Evolutionary conservation across 2,797 vertebrate species (phyloP).

Genomic region (Phataginus tricuspis): DNA sequence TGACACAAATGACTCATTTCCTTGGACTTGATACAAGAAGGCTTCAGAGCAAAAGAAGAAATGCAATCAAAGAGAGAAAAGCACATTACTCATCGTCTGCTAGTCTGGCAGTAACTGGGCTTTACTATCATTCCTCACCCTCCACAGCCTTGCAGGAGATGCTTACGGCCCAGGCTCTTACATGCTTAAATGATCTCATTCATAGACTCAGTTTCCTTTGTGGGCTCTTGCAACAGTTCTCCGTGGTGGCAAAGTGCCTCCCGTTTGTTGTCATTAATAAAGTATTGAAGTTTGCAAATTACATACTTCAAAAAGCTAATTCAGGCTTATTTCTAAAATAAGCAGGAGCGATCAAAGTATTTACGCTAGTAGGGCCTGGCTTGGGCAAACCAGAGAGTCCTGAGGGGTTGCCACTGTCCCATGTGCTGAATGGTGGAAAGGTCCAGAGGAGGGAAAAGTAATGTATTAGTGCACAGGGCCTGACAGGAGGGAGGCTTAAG

Average conservation of each 20-base stretch:
- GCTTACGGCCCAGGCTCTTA: not conserved
- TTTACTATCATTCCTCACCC: slow-evolving; percentile 18
- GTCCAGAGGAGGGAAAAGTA: not conserved
- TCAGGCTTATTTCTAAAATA: slow-evolving; percentile 22
- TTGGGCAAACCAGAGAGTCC: not conserved
- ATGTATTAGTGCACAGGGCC: not conserved
- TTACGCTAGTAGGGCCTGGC: not conserved
- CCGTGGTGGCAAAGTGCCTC: not conserved
- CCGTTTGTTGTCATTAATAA: not conserved
- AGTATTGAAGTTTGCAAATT: slow-evolving; percentile 13
- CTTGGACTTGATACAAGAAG: slow-evolving; percentile 65
- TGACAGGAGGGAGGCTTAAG: not conserved
- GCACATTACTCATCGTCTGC: slow-evolving; percentile 55
- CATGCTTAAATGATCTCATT: not conserved
- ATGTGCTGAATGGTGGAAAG: not conserved
- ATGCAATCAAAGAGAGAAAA: slow-evolving; percentile 28
- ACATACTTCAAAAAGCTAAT: not conserved
- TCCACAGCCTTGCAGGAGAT: not conserved
- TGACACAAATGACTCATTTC: slow-evolving; percentile 78
- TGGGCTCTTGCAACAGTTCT: not conserved
- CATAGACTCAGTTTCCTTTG: not conserved
- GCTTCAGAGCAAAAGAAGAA: slow-evolving; percentile 67
- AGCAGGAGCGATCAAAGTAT: not conserved
- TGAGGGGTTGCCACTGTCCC: fast-evolving
- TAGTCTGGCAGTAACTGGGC: not conserved